A percentile compares a stretch with the other conserved stretches of the same genome.
phyloP scores from a whole-genome alignment of 2,113 vertebrate genomes.

The Campylomormyrus tamandua region DNA sequence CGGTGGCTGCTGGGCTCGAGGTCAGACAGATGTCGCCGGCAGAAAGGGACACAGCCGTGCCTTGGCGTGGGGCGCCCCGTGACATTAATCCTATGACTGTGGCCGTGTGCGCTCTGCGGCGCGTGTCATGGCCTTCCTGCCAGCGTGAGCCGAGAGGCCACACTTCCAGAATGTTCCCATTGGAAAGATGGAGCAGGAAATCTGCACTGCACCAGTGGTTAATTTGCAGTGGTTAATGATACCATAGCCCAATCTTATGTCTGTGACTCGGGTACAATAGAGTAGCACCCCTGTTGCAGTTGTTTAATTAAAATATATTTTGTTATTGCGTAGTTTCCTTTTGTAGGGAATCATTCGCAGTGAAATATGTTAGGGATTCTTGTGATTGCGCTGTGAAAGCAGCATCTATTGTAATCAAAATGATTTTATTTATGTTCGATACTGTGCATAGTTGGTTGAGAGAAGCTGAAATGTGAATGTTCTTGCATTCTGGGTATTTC shows the following conservation, averaged over 20 bases:
- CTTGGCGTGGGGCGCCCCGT: background rate
- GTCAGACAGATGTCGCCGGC: conserved; percentile 36
- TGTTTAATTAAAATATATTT: background rate
- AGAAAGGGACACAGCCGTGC: background rate
- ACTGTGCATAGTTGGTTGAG: background rate
- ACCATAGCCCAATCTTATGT: background rate
- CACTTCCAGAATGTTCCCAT: background rate
- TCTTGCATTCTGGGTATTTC: background rate
- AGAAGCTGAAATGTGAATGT: background rate
- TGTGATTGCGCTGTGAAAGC: background rate
- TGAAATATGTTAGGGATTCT: background rate
- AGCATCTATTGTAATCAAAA: background rate
- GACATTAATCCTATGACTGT: background rate
- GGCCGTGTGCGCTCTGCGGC: background rate
- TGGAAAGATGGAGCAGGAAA: background rate
- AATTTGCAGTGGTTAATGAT: background rate
- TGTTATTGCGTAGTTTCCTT: background rate
- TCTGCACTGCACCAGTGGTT: background rate
- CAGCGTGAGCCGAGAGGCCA: too few species aligned
- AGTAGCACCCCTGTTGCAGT: background rate
- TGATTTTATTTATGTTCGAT: background rate
- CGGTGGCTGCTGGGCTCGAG: conserved; percentile 56
- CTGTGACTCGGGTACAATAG: background rate
- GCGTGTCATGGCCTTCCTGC: background rate
- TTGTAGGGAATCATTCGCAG: background rate